These are phyloP conservation scores for Epicauta chinensis DNA, from an alignment of 1,140 invertebrate genomes.

Conservation along the genomic window DNA sequence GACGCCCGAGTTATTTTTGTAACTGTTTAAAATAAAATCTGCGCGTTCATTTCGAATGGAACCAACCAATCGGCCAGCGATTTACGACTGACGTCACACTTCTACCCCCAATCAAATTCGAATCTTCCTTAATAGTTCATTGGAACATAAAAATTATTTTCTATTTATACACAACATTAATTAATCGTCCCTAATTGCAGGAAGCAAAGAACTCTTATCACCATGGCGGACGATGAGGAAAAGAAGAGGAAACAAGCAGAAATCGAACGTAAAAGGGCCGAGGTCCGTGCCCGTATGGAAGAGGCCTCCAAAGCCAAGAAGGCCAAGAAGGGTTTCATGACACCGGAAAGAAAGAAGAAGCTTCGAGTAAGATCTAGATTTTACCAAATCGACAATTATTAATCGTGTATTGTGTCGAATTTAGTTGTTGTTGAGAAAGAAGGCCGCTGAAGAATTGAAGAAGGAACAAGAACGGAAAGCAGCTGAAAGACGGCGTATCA, in stretches of 20 bases:
- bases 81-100: too few species aligned
- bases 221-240: conserved; percentile 85
- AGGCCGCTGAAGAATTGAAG: conserved; percentile 99
- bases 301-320: conserved; percentile 92
- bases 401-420: background rate
- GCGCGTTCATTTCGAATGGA: too few species aligned
- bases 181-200: conserved; percentile 17
- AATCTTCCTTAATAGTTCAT: too few species aligned
- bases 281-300: conserved; percentile 92
- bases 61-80: too few species aligned
- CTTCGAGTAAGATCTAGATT: conserved; percentile 70
- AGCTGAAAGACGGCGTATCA: conserved; percentile 94
- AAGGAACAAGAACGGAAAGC: conserved; percentile 98
- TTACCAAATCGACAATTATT: background rate
- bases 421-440: conserved; percentile 95
- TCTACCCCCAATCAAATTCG: too few species aligned
- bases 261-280: conserved; percentile 90
- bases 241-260: conserved; percentile 92
- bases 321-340: conserved; percentile 98
- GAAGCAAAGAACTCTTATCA: conserved; percentile 45
- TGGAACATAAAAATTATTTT: background rate
- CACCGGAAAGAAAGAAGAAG: conserved; percentile 97
- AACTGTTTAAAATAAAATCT: too few species aligned
- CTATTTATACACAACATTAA: background rate
- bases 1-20: too few species aligned